Evolutionary conservation across 2,888 invertebrate species (phyloP).

Genomic region (Hecatera dysodea): DNA sequence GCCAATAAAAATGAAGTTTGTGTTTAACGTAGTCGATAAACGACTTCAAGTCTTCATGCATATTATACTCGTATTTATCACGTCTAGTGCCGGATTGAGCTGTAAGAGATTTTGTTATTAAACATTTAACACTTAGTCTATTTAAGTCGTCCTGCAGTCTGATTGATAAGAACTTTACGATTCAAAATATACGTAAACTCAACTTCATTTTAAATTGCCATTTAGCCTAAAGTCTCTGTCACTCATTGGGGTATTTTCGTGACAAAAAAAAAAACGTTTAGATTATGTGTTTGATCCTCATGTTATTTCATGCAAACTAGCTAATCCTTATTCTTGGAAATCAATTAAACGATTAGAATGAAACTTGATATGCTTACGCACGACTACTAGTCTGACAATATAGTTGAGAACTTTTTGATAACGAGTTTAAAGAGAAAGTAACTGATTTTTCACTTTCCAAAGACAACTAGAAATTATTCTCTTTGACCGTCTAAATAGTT

Average conservation of each 20-base stretch:
- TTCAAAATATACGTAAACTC: neutral
- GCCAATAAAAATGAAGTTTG: slow-evolving; percentile 32
- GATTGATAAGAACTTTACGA: neutral
- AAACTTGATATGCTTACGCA: too few species aligned
- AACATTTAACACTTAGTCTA: neutral
- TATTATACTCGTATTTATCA: slow-evolving; percentile 27
- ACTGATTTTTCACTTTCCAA: too few species aligned
- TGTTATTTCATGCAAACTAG: neutral
- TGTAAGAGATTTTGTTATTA: neutral
- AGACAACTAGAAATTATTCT: too few species aligned
- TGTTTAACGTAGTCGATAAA: slow-evolving; percentile 26
- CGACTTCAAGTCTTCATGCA: slow-evolving; percentile 19
- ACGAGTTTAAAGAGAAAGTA: too few species aligned
- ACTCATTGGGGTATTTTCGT: neutral
- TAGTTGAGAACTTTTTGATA: too few species aligned
- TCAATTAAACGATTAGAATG: too few species aligned
- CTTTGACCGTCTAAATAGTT: too few species aligned
- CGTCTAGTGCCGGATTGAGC: slow-evolving; percentile 1
- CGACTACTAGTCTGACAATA: too few species aligned
- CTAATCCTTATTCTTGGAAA: too few species aligned
- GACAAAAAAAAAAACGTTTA: too few species aligned
- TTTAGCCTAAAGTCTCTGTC: neutral
- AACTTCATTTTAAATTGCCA: neutral
- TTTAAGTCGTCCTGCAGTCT: neutral
- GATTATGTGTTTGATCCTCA: neutral